These are phyloP conservation scores for Xestia rhomboidea DNA, from an alignment of 2,888 invertebrate species.

Conservation along the genomic window DNA sequence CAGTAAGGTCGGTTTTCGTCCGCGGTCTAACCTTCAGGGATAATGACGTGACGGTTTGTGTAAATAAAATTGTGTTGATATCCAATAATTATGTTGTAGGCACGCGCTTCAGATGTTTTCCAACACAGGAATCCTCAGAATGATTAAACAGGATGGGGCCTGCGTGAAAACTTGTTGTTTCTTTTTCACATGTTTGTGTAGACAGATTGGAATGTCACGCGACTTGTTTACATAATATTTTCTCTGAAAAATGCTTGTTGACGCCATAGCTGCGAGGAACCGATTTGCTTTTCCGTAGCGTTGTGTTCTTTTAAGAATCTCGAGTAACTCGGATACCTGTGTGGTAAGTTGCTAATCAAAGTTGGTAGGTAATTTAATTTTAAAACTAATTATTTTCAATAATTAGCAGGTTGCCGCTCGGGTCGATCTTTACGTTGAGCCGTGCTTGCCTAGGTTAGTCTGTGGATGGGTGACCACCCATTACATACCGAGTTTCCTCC, in stretches of 20 bases:
- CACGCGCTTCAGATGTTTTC: slow-evolving; percentile 79
- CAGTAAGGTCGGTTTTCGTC: not conserved
- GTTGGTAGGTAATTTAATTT: not conserved
- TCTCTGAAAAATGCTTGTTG: slow-evolving; percentile 78
- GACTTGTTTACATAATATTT: slow-evolving; percentile 82
- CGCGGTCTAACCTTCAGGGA: not conserved
- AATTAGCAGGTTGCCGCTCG: no score
- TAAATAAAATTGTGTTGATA: slow-evolving; percentile 44
- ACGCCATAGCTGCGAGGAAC: slow-evolving; percentile 64
- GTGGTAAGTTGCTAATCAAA: not conserved
- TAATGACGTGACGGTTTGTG: slow-evolving; percentile 6
- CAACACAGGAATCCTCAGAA: slow-evolving; percentile 79
- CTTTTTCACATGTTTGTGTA: slow-evolving; percentile 73
- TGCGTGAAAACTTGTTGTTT: slow-evolving; percentile 75
- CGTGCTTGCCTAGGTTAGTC: no score
- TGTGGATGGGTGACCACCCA: no score
- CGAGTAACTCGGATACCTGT: not conserved
- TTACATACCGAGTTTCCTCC: no score
- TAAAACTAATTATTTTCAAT: not conserved
- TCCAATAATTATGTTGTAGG: slow-evolving; percentile 44
- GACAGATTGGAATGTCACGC: slow-evolving; percentile 68
- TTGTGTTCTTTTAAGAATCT: slow-evolving; percentile 50
- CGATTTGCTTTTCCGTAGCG: slow-evolving; percentile 55
- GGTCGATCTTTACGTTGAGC: no score
- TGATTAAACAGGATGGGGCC: slow-evolving; percentile 80